These are phyloP conservation scores for Zaprionus vittiger DNA, from an alignment of 1,140 invertebrate species.

Conservation along the genomic window DNA sequence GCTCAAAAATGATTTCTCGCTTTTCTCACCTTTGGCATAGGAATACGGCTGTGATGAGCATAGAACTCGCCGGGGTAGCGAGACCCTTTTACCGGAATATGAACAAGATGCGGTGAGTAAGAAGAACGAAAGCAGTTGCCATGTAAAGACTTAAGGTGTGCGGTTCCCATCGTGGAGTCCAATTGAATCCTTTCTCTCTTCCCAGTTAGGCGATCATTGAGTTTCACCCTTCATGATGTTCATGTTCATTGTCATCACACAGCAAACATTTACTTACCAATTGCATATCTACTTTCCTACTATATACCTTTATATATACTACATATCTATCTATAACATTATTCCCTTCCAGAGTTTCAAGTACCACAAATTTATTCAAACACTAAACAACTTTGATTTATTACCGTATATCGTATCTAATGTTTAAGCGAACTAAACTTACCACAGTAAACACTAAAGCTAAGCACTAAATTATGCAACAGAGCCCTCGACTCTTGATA, in stretches of 20 bases:
- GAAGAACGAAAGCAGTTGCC: slow-evolving; percentile 7
- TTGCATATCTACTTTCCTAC: slow-evolving; percentile 1
- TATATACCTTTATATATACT: slow-evolving; percentile 1
- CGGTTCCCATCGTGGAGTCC: not conserved
- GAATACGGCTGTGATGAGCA: slow-evolving; percentile 87
- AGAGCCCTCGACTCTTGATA: slow-evolving; percentile 48
- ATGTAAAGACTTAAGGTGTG: not conserved
- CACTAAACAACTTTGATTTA: slow-evolving; percentile 49
- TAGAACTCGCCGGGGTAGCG: slow-evolving; percentile 87
- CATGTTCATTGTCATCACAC: slow-evolving; percentile 47
- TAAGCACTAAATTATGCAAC: slow-evolving; percentile 68
- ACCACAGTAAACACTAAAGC: slow-evolving; percentile 64
- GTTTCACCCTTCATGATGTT: not conserved
- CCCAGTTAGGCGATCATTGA: slow-evolving; percentile 1
- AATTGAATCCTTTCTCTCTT: slow-evolving; percentile 7
- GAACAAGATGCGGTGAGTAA: slow-evolving; percentile 89
- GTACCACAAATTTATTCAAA: slow-evolving; percentile 33
- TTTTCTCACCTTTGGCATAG: slow-evolving; percentile 79
- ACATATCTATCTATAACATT: not conserved
- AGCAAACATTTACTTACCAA: slow-evolving; percentile 5
- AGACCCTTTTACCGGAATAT: slow-evolving; percentile 88
- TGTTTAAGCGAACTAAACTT: slow-evolving; percentile 49
- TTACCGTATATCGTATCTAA: slow-evolving; percentile 55
- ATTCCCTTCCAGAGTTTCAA: slow-evolving; percentile 8
- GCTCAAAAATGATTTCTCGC: slow-evolving; percentile 46